Evolutionary conservation across 2,888 invertebrate species (phyloP).

Genomic region (Agriopis aurantiaria): DNA sequence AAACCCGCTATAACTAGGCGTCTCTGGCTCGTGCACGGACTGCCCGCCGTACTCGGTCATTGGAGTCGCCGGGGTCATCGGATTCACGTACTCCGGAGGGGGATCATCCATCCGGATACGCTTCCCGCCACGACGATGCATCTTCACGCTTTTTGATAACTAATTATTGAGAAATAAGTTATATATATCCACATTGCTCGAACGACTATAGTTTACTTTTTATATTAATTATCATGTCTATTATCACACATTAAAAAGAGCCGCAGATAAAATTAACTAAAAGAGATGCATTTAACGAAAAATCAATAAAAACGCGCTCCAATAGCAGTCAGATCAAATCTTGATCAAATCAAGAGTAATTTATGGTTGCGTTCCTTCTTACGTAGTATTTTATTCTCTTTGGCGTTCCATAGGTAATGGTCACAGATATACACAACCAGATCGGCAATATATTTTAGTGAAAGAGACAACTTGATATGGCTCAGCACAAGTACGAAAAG

Average conservation of each 20-base stretch:
- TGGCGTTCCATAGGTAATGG: too few relatives aligned
- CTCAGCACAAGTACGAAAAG: too few relatives aligned
- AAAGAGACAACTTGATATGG: too few relatives aligned
- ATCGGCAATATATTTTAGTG: too few relatives aligned
- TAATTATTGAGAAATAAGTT: background rate
- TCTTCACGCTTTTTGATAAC: constrained; percentile 64
- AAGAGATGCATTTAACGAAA: background rate
- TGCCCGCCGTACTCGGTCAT: constrained; percentile 85
- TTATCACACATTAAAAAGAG: background rate
- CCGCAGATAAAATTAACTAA: background rate
- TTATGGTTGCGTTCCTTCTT: too few relatives aligned
- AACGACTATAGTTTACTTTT: background rate
- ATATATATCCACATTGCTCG: background rate
- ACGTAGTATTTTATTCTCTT: too few relatives aligned
- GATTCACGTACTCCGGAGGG: constrained; percentile 94
- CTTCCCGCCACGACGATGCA: constrained; percentile 95
- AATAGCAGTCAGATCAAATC: too few relatives aligned
- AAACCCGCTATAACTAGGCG: constrained; percentile 78
- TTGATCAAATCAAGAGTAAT: too few relatives aligned
- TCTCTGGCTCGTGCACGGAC: constrained; percentile 82
- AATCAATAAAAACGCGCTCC: background rate
- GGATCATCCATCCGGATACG: constrained; percentile 97
- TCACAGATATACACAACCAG: too few relatives aligned
- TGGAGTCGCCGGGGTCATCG: constrained; percentile 84
- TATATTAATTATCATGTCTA: background rate